These are phyloP conservation scores for Watsonalla cultraria DNA, from an alignment of 2,888 invertebrate genomes.

Conservation along the genomic window DNA sequence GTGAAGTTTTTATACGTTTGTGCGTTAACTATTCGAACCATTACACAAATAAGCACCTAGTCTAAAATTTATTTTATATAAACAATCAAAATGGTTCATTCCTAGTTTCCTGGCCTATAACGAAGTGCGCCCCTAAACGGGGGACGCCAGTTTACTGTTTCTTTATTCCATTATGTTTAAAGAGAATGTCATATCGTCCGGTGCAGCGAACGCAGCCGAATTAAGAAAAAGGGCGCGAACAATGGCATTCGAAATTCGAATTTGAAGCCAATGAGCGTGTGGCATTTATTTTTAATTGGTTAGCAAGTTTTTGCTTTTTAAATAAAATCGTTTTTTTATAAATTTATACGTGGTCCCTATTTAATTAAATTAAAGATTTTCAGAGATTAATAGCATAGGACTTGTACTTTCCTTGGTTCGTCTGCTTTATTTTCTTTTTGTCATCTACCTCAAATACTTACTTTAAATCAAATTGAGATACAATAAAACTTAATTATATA, in stretches of 20 bases:
- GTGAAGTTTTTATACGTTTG: too few relatives aligned
- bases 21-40: too few relatives aligned
- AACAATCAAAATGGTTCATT: conserved; percentile 34
- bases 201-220: conserved; percentile 45
- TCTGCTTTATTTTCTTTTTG: too few relatives aligned
- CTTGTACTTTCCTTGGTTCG: too few relatives aligned
- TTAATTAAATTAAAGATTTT: too few relatives aligned
- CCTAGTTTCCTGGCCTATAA: conserved; percentile 37
- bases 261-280: conserved; percentile 35
- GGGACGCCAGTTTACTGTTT: conserved; percentile 72
- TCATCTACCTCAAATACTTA: too few relatives aligned
- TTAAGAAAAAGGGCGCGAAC: conserved; percentile 29
- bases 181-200: conserved; percentile 71
- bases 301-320: conserved; percentile 21
- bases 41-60: too few relatives aligned
- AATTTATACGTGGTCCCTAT: neutral
- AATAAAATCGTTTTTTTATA: too few relatives aligned
- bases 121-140: conserved; percentile 61
- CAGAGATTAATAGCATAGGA: too few relatives aligned
- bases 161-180: conserved; percentile 77
- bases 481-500: too few relatives aligned
- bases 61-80: too few relatives aligned
- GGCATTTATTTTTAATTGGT: conserved; percentile 33
- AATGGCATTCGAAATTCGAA: conserved; percentile 36
- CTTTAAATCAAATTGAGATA: too few relatives aligned